Base-by-base conservation (phyloP, 2,797 vertebrate genomes). In the Lutra lutra region DNA sequence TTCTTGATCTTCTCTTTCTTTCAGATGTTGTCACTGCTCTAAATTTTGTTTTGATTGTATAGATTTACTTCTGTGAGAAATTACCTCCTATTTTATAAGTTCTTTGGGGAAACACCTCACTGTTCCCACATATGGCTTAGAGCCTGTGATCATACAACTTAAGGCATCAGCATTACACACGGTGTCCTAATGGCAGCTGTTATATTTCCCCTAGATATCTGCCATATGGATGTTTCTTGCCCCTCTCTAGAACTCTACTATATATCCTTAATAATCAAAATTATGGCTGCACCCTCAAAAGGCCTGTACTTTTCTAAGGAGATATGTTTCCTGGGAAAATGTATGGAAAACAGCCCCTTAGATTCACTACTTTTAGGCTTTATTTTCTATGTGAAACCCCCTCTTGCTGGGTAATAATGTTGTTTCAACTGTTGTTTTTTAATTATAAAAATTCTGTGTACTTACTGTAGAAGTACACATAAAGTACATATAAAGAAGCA, bases 61-160 rank as follows among this genome's bases (percentile, higher is more conserved):
- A 79, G 46, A 38, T 94, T 91, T 92, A 56, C 79, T 94, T 92
- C 46, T 94, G 20, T 89, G 75, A 84, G 60, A 92, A 82, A 78
- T 27, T 96, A 40, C 95, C 66, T 35, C 21, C n/a, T 58, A 48
- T n/a, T 72, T 84, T 82, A 35, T 60, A 54, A 5, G 32, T 86
- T 83, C 51, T 83, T 66, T 82, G 27, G n/a, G 29, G 46, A 58
- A 46, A 18, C 13, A 51, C 27, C 73, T 77, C 27, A 10, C 29
- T 82, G 2, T 82, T 68, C 29, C n/a, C 48, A 21, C 3, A 25
- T 51, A 46, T 35, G 35, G 35, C 35, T 40, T 8, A 68, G 20
- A 27, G 2, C 23, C 21, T 46, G 64, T 84, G 64, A 60, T 48
- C 35, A n/a, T 92, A 43, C 84, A 56, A 14, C 79, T 35, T n/a